Base-by-base conservation (phyloP, 2,113 vertebrate genomes). In the Abramis brama region DNA sequence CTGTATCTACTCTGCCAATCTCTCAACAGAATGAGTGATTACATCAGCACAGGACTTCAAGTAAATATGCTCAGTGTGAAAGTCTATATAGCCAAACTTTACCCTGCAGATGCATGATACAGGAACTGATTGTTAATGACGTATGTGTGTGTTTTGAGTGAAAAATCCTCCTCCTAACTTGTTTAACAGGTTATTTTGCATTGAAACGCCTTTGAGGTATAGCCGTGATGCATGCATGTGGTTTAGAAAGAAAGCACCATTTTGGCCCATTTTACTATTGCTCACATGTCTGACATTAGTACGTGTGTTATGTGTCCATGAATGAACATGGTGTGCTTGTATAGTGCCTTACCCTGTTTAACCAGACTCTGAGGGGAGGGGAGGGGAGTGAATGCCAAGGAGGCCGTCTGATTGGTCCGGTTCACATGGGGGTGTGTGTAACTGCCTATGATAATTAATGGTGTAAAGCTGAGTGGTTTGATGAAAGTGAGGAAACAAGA, bases 351-450 rank as follows among this genome's bases (percentile, higher is more conserved):
- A 75, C 66, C 66, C 82, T 76, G 45, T 86, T 83, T 68, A 91
- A 83, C 75, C 79, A 71, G 82, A 74, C 79, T 47, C 57, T 73
- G 62, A 47, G n/a, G 55, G 60, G 75, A 64, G 73, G 7, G 76
- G 59, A 87, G 60, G 84, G 91, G 92, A 19, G 89, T 91, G 87
- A 79, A 9, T 33, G 75, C 12, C 23, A 27, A 74, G 76, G 74
- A 7, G 79, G 85, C 39, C n/a, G 23, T 55, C 39, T 79, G 89
- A 95, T 95, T 95, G 93, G 94, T 70, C 68, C 68, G 12, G n/a
- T 74, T 43, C 71, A 25, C 23, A 52, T 74, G 78, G 87, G 89
- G 91, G 90, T 81, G 86, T 90, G 89, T 11, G 79, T 70, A 5
- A 36, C 43, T 79, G 21, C 50, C n/a, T 84, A 30, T 21, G 6